Evolutionary conservation across 2,888 invertebrate genomes (phyloP), one percentile per base, ranked within the genome.

Genomic region (Idaea biselata): DNA sequence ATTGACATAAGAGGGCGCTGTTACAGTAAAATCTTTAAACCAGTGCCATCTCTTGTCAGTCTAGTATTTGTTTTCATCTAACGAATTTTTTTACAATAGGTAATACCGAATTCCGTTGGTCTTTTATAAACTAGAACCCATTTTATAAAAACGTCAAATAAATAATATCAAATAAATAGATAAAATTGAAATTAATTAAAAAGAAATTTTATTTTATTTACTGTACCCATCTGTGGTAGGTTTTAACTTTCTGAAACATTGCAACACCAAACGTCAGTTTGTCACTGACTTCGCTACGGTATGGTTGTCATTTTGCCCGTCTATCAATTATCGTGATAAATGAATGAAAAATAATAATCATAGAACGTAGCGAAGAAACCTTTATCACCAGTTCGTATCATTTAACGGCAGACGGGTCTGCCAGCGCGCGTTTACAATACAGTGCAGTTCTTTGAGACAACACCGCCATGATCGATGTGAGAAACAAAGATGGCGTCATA

Each of bases 401-500:
- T 73, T 75, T 74, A 72, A 78, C 72, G 78, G 79, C 77, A 82
- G 69, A 80, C 79, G 80, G 69, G 73, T 71, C 71, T 71, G 71
- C 73, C 73, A 73, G 76, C 73, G 62, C 81, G 81, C 83, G 81
- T 76, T 73, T 67, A 65, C 61, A 72, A 65, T 69, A 67, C 62
- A 67, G 78, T 83, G 44, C 44, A 18, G 73, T 73, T 78, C 79
- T 72, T 76, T 73, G 66, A 79, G 66, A 79, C 82, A 80, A 84
- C 83, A 86, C 83, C 87, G 88, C 89, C 91, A 91, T 92, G 92
- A 93, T 92, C 93, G 89, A 93, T 93, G 93, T 89, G 82, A 84
- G 86, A 90, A 92, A 89, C 92, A 93, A 93, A 93, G 92, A 93
- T 93, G 93, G 93, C 93, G 92, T 93, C 91, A 89, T 92, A 91